Percentiles rank a stretch among this genome's conserved stretches.
phyloP scores from a whole-genome alignment of 2,888 invertebrate species.

The Rhopalosiphum nymphaeae region DNA sequence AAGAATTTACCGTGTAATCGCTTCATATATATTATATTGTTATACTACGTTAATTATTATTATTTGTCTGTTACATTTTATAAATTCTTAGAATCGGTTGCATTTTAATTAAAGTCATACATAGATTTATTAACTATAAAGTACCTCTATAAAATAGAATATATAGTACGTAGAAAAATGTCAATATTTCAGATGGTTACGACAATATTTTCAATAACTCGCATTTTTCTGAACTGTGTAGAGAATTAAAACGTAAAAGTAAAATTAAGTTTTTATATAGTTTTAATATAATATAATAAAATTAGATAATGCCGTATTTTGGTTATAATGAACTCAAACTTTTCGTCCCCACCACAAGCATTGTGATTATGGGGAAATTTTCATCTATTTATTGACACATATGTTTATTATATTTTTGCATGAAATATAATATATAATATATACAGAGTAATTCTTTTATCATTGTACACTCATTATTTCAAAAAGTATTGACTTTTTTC shows the following conservation, averaged over 20 bases:
- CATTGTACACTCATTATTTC: no score
- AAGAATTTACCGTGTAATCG: not conserved
- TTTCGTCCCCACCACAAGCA: no score
- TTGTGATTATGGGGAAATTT: no score
- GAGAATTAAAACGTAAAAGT: not conserved
- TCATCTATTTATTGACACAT: no score
- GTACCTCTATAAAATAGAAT: not conserved
- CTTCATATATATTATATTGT: not conserved
- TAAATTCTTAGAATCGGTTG: not conserved
- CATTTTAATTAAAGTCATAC: slow-evolving; percentile 6
- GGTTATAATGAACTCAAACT: no score
- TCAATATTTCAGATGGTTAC: not conserved
- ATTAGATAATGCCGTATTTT: no score
- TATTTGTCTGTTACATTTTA: not conserved
- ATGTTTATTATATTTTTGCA: no score
- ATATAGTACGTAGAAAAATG: not conserved
- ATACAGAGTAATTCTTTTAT: no score
- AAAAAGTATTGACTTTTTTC: no score
- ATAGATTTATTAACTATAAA: not conserved
- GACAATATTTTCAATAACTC: not conserved
- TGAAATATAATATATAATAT: no score
- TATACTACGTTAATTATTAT: not conserved
- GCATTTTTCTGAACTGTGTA: not conserved
- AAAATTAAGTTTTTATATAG: no score
- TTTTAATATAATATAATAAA: not conserved